These are phyloP conservation scores for Drosophila cracens DNA, from an alignment of 2,888 invertebrate genomes.

Conservation along the genomic window DNA sequence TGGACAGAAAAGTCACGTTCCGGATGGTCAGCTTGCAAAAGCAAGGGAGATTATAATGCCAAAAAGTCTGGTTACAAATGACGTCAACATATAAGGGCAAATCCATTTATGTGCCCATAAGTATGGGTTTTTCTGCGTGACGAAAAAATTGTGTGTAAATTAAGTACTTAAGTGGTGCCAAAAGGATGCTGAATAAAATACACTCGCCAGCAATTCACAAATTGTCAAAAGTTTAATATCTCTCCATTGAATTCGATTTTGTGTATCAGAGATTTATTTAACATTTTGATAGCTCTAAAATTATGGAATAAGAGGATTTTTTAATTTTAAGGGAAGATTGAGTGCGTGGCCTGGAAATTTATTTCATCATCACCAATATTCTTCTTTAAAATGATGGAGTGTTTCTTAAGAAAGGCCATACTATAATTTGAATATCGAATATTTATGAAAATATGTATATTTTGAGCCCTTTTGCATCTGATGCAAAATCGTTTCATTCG, in stretches of 20 bases:
- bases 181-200: slow-evolving; percentile 22
- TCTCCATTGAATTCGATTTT: not conserved
- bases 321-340: not conserved
- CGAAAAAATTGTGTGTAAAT: slow-evolving; percentile 45
- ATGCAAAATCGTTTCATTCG: not conserved
- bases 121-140: slow-evolving; percentile 16
- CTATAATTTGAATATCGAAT: slow-evolving; percentile 1
- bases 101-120: slow-evolving; percentile 7
- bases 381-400: not conserved
- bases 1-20: slow-evolving; percentile 73
- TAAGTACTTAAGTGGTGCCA: slow-evolving; percentile 30
- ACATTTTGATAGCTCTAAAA: not conserved
- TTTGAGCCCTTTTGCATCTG: not conserved
- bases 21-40: slow-evolving; percentile 17
- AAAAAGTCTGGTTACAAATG: slow-evolving; percentile 46
- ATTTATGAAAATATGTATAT: not conserved
- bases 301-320: not conserved
- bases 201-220: not conserved
- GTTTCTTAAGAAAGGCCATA: not conserved
- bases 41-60: slow-evolving; percentile 45
- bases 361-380: not conserved
- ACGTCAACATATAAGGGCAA: slow-evolving; percentile 23
- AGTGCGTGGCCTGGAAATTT: not conserved
- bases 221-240: slow-evolving; percentile 1
- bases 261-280: not conserved